phyloP scores from a whole-genome alignment of 2,113 vertebrate genomes.

The Oncorhynchus kisutch region DNA sequence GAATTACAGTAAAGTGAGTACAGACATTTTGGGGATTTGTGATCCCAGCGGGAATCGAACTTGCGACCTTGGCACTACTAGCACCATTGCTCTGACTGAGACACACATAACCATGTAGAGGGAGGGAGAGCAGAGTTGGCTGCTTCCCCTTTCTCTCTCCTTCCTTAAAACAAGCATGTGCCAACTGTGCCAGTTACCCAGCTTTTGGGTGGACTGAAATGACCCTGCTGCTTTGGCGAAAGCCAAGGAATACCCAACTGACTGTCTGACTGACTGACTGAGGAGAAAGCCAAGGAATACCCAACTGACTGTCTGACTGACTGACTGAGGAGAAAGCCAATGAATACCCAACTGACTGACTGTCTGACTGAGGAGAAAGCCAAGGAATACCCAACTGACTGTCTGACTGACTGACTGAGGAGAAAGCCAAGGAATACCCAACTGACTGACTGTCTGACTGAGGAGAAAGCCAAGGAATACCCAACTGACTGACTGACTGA shows the following conservation, averaged over 20 bases:
- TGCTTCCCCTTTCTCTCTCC: slow-evolving; percentile 28
- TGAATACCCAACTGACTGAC: neutral
- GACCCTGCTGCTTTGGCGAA: slow-evolving; percentile 23
- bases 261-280: no score
- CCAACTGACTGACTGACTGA: no score
- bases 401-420: neutral
- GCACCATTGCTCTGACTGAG: slow-evolving; percentile 18
- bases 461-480: no score
- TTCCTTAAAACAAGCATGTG: neutral
- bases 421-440: no score
- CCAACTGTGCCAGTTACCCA: slow-evolving; percentile 13
- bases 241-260: no score
- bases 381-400: slow-evolving; percentile 3
- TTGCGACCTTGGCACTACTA: neutral
- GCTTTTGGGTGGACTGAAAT: slow-evolving; percentile 36
- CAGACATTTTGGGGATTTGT: no score
- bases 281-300: slow-evolving; percentile 1
- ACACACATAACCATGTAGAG: neutral
- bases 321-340: neutral
- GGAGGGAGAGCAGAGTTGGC: neutral
- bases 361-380: no score
- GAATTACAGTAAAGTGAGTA: no score
- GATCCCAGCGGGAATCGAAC: no score
- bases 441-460: no score
- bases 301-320: no score